phyloP scores from a whole-genome alignment of 2,888 invertebrate genomes.

The Nephrotoma flavescens region DNA sequence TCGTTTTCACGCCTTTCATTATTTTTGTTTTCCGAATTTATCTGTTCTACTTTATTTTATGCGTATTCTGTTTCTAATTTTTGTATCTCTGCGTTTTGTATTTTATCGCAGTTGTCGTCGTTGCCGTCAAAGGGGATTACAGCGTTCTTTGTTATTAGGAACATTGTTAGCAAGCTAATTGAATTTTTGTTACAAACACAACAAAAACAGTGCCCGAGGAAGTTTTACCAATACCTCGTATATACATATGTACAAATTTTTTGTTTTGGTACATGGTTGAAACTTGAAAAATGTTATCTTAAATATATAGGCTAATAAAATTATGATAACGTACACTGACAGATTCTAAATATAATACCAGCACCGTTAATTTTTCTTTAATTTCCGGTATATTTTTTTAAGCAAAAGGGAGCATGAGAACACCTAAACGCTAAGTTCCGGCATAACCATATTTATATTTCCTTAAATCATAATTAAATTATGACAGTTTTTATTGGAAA shows the following conservation, averaged over 20 bases:
- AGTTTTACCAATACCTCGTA: neutral
- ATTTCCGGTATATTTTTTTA: neutral
- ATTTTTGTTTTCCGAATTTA: neutral
- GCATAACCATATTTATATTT: too few species aligned
- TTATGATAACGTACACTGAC: neutral
- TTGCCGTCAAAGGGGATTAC: neutral
- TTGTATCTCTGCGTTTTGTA: neutral
- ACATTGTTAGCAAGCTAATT: neutral
- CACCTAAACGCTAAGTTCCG: too few species aligned
- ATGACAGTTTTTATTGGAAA: too few species aligned
- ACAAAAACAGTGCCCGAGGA: neutral
- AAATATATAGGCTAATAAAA: neutral
- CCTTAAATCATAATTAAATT: too few species aligned
- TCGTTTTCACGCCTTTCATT: neutral
- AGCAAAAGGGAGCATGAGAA: neutral
- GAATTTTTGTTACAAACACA: neutral
- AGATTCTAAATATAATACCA: neutral
- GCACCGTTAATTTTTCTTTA: neutral
- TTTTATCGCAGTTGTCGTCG: neutral
- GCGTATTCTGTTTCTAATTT: neutral
- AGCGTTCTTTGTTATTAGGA: neutral
- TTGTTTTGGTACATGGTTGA: neutral
- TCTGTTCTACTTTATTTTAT: neutral
- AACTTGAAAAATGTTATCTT: neutral
- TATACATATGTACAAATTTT: neutral